Percentiles rank a stretch among this genome's conserved stretches.
phyloP scores from a whole-genome alignment of 2,797 vertebrate species.

The Distichodus sexfasciatus region DNA sequence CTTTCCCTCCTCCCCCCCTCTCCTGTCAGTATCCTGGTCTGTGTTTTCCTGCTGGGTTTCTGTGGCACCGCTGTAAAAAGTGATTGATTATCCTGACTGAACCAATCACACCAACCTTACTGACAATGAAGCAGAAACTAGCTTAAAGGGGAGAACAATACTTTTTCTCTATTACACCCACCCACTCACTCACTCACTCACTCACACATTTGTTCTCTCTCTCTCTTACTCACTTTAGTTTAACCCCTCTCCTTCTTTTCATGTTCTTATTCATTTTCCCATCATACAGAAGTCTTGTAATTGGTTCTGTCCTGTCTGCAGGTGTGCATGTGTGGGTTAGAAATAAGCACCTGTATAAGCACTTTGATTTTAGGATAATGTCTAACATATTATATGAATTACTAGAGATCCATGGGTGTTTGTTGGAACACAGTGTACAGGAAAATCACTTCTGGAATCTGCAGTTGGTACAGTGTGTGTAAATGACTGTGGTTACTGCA shows the following conservation, averaged over 20 bases:
- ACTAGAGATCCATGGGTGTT: not conserved
- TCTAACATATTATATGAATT: slow-evolving; percentile 16
- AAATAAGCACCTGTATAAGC: not conserved
- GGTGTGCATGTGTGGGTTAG: too few species aligned
- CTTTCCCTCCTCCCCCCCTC: slow-evolving; percentile 10
- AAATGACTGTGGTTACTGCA: not conserved
- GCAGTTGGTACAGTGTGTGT: not conserved
- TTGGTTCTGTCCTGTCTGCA: too few species aligned
- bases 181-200: not conserved
- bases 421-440: not conserved
- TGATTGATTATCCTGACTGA: slow-evolving; percentile 21
- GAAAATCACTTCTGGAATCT: not conserved
- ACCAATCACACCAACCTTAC: slow-evolving; percentile 6
- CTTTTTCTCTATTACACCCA: not conserved
- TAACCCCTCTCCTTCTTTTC: slow-evolving; percentile 14
- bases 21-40: not conserved
- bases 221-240: not conserved
- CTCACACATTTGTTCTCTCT: not conserved
- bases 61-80: not conserved
- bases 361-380: not conserved
- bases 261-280: slow-evolving; percentile 1
- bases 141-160: slow-evolving; percentile 1
- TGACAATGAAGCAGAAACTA: slow-evolving; percentile 27
- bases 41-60: not conserved
- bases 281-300: not conserved